A percentile compares a stretch with the other conserved stretches of the same genome.
Conservation (phyloP, 2,888 invertebrate species). For the Hoplodrina ambigua region DNA sequence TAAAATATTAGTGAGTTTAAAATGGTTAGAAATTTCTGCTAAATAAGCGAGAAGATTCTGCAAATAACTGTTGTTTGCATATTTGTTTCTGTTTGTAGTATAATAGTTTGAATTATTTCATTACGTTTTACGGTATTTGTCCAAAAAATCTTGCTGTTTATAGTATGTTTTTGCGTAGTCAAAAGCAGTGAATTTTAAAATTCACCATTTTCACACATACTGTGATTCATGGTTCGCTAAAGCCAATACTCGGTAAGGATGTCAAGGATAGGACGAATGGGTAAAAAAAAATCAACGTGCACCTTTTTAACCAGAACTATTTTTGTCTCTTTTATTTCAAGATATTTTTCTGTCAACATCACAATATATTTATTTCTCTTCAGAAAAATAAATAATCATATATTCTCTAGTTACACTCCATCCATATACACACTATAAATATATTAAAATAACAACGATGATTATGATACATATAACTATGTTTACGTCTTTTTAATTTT, state of each 20-base stretch:
- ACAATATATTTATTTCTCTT: constrained; percentile 78
- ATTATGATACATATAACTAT: constrained; percentile 71
- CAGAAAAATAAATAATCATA: constrained; percentile 79
- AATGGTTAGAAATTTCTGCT: background rate
- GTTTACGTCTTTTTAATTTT: constrained; percentile 76
- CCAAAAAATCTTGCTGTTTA: constrained; percentile 3
- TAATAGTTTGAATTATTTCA: constrained; percentile 15
- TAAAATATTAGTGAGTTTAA: constrained; percentile 5
- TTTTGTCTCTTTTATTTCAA: constrained; percentile 72
- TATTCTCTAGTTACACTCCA: constrained; percentile 75
- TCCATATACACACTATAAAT: constrained; percentile 77
- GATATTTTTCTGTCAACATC: constrained; percentile 75
- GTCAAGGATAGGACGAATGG: constrained; percentile 59
- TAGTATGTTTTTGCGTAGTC: background rate
- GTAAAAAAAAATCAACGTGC: constrained; percentile 83
- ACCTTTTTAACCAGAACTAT: constrained; percentile 83
- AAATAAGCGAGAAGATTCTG: constrained; percentile 11
- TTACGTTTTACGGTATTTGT: constrained; percentile 1
- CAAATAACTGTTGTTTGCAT: constrained; percentile 22
- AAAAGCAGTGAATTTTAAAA: background rate
- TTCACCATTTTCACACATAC: background rate
- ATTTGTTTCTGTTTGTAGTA: background rate
- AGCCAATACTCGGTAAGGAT: constrained; percentile 72
- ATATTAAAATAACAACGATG: constrained; percentile 80
- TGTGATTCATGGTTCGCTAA: constrained; percentile 53